Conservation (phyloP, 2,888 invertebrate genomes). For the Bugulina stolonifera region DNA sequence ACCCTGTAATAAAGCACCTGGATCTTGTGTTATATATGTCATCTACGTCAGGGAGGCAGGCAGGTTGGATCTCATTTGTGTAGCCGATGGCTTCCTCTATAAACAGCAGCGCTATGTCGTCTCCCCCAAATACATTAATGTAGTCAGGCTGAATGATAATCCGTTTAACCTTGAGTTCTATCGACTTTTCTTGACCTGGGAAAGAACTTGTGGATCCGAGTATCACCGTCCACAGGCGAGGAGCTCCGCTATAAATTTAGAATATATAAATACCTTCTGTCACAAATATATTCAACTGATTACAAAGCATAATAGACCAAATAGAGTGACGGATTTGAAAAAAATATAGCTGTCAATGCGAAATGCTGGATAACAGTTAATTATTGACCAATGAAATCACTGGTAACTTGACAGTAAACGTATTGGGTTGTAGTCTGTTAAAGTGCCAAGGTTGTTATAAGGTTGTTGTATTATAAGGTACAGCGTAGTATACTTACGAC, state of each 20-base stretch:
- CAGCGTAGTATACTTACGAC: not conserved
- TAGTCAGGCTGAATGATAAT: conserved; percentile 29
- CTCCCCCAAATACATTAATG: conserved; percentile 27
- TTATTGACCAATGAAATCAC: no score
- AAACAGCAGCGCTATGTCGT: conserved; percentile 38
- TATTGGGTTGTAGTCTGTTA: no score
- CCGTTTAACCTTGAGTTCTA: not conserved
- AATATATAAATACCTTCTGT: no score
- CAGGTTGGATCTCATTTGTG: conserved; percentile 37
- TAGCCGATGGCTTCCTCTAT: conserved; percentile 35
- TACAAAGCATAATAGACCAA: no score
- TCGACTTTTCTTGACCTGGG: not conserved
- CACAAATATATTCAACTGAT: no score
- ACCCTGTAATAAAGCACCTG: conserved; percentile 37
- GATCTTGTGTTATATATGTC: conserved; percentile 32
- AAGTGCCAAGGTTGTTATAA: no score
- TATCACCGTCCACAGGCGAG: conserved; percentile 32
- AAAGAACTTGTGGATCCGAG: conserved; percentile 35
- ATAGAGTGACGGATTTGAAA: no score
- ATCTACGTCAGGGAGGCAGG: conserved; percentile 36
- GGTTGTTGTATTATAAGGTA: no score
- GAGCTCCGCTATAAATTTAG: no score
- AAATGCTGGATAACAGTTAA: no score
- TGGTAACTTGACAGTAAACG: no score
- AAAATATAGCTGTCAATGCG: no score